Percentiles rank a stretch among this genome's conserved stretches.
phyloP scores from a whole-genome alignment of 2,113 vertebrate species.

The Sisor rabdophorus region DNA sequence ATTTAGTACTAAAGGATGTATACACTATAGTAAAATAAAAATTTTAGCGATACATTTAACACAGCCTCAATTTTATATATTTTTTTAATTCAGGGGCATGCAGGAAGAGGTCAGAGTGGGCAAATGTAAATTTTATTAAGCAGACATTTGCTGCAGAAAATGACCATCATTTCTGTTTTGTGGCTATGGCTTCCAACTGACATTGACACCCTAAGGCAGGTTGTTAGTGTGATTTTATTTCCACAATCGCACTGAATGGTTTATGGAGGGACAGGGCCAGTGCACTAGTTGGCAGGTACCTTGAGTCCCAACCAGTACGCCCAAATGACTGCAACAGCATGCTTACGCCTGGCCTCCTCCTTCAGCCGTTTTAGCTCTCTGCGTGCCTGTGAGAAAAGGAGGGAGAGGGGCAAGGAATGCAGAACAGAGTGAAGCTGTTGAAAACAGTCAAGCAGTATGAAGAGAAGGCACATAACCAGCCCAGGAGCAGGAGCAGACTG shows the following conservation, averaged over 20 bases:
- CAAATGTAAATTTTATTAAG: neutral
- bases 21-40: too few species aligned
- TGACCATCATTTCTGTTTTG: neutral
- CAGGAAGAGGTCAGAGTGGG: too few species aligned
- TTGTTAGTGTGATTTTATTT: constrained; percentile 24
- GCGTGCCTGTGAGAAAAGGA: constrained; percentile 80
- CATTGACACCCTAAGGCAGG: constrained; percentile 35
- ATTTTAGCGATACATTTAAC: too few species aligned
- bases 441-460: constrained; percentile 44
- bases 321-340: constrained; percentile 99
- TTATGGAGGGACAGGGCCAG: constrained; percentile 29
- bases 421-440: constrained; percentile 51
- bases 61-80: neutral
- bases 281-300: constrained; percentile 72
- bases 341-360: constrained; percentile 95
- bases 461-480: constrained; percentile 50
- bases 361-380: constrained; percentile 97
- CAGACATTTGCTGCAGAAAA: neutral
- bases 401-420: constrained; percentile 55
- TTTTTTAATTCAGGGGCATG: neutral
- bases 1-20: too few species aligned
- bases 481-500: constrained; percentile 46
- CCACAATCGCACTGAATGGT: constrained; percentile 5
- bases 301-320: constrained; percentile 99
- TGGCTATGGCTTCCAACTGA: neutral